Base-by-base conservation (phyloP, 2,888 invertebrate genomes). In the Rhaphigaster nebulosa region DNA sequence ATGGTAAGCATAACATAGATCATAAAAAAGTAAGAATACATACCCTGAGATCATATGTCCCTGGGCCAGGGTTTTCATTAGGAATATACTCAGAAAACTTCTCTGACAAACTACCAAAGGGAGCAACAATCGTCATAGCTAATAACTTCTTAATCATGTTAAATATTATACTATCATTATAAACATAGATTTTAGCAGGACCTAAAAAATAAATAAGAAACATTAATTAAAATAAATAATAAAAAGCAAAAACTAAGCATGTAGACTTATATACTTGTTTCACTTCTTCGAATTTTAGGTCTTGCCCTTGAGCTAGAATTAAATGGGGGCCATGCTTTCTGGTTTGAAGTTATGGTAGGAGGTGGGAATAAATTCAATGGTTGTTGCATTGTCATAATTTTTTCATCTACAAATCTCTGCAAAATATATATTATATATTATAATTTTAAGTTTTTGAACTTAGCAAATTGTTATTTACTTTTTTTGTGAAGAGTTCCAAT, bases 1-100 rank as follows among this genome's bases (percentile, higher is more conserved):
- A 56, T 26, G 8, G 56, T 23, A 20, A 56, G 18, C 12, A 52
- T 8, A 52, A 18, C 52, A 3, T 52, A 52, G 6, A n/a, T n/a
- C 1, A n/a, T 60, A 29, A 15, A 65, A 65, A 65, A 29, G 15
- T 65, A 29, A 1, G n/a, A n/a, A n/a, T 29, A 34, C 50, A n/a
- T 76, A 89, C 91, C n/a, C 60, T 29, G n/a, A 91, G 52, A 65
- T 91, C 80, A 87, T 91, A 91, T 18, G 84, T 90, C 0, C 56
- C 90, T 13, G 91, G 91, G 18, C 90, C 91, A 13, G 91, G 91
- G 15, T 80, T n/a, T 23, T 56, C 89, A 29, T 38, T 45, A 76
- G 38, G 20, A 41, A 26, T 65, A 89, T 76, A 50, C 1, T 12
- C 18, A 76, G 50, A 52, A 29, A 0, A 1, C n/a, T 76, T 65